Base-by-base conservation (phyloP, 2,888 invertebrate species). In the Escarpia spicata region DNA sequence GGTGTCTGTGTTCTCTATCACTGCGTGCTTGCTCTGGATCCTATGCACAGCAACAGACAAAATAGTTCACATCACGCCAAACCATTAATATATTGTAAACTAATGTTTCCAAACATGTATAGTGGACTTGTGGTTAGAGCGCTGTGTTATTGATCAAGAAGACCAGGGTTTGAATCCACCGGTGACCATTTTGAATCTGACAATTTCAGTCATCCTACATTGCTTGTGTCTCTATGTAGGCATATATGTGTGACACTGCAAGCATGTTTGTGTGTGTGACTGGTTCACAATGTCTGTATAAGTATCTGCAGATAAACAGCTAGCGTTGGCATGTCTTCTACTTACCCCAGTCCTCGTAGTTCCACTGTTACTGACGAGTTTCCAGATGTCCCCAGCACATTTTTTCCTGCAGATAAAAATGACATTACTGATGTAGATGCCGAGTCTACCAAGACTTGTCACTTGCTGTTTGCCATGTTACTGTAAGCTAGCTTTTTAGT, bases 271-370 rank as follows among this genome's bases (percentile, higher is more conserved):
- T 26, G 26, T 75, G n/a, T 6, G 19, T 75, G 75, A 26, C 75
- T 26, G 75, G 75, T 75, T 75, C n/a, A n/a, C 19, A 75, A n/a
- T 6, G 26, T 26, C 75, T 75, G 75, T 26, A 75, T 75, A 26
- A 26, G n/a, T 26, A 75, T 26, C n/a, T 75, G 75, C 3, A 75
- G 75, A 26, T 75, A 75, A 75, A 75, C 75, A 90, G 31, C 19
- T 89, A 90, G 4, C 43, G 37, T 43, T 31, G 6, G 43, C 12
- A 45, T 31, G 90, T 9, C 43, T 44, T 31, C 12, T 3, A 92
- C 94, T 94, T 94, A 95, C 95, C 95, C 95, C 31, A 95, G 92
- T 44, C 95, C 95, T 93, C 94, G 91, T 4, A 95, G 93, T 75
- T 94, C 93, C 90, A 94, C 93, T 91, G 93, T 92, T 26, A 93